Base-by-base conservation (phyloP, 2,797 vertebrate species). In the Phyllotis vaccarum region DNA sequence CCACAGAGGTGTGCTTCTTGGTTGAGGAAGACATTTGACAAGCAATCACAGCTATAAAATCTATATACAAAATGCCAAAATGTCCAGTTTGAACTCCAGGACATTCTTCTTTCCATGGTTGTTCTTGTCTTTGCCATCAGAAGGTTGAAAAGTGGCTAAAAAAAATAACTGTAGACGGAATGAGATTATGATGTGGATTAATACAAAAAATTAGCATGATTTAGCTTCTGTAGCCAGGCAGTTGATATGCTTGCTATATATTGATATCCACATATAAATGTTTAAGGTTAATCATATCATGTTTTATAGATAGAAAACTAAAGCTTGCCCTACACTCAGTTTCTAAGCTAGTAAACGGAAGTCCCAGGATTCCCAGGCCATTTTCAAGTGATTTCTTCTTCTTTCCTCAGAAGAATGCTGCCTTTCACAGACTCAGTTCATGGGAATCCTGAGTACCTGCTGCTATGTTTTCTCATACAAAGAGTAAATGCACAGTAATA, bases 201-300 rank as follows among this genome's bases (percentile, higher is more conserved):
- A 34, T 68, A 93, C 90, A 29, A 89, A 90, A 94, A 12, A 19
- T 60, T 56, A 72, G 29, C 4, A 74, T 60, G 89, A 93, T 46
- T 74, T 46, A 78, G 62, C 58, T 82, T 93, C 37, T 90, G 46
- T 78, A 81, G 49, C 29, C 89, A 72, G 52, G 29, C 27, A 49
- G 24, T 92, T 86, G 85, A 70, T 74, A 89, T 37, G 52, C 34
- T 64, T 70, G 8, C 34, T 82, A 37, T 70, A 52, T 90, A 74
- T 58, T 46, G 17, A 29, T 46, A 62, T 29, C 2, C 24, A 37
- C 13, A 34, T 0, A 56, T 17, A 58, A 49, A 56, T 75, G 16
- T 34, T 96, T 66, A 81, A 85, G 37, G 52, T 37, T 21, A 75
- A 14, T 86, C 21, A 37, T 85, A 75, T 74, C 24, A 27, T 72